phyloP scores from a whole-genome alignment of 2,113 vertebrate species.

The Semnornis frantzii region DNA sequence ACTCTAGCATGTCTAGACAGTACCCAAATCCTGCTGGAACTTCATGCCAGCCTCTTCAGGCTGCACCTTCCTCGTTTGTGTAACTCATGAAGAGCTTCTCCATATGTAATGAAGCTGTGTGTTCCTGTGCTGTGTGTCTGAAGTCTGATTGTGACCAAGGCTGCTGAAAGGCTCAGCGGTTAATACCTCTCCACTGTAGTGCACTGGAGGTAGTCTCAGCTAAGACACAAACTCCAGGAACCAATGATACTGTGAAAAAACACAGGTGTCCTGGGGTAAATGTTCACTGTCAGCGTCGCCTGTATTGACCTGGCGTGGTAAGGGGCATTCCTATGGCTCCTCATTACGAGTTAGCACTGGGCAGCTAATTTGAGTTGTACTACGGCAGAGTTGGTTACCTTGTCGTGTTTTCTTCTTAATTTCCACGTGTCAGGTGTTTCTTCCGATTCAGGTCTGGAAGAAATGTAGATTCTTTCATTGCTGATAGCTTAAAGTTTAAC shows the following conservation, averaged over 20 bases:
- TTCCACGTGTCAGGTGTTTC: not conserved
- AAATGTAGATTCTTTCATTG: not conserved
- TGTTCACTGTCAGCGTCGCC: not conserved
- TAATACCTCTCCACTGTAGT: accelerated
- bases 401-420: not conserved
- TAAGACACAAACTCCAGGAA: not conserved
- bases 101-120: not conserved
- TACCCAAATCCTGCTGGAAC: not conserved
- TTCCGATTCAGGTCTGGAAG: not conserved
- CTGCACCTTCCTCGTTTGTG: not conserved
- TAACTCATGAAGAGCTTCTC: not conserved
- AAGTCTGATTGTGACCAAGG: not conserved
- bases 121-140: not conserved
- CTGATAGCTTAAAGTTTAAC: not conserved
- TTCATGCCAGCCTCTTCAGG: not conserved
- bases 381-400: not conserved
- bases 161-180: not conserved
- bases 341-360: accelerated
- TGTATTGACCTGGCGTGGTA: too few species aligned
- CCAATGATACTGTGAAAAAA: not conserved
- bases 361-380: not conserved
- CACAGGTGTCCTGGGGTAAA: not conserved
- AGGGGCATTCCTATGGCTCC: not conserved
- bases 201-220: not conserved
- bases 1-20: not conserved